Base-by-base conservation (phyloP, 2,888 invertebrate species). In the Synanthedon formicaeformis region DNA sequence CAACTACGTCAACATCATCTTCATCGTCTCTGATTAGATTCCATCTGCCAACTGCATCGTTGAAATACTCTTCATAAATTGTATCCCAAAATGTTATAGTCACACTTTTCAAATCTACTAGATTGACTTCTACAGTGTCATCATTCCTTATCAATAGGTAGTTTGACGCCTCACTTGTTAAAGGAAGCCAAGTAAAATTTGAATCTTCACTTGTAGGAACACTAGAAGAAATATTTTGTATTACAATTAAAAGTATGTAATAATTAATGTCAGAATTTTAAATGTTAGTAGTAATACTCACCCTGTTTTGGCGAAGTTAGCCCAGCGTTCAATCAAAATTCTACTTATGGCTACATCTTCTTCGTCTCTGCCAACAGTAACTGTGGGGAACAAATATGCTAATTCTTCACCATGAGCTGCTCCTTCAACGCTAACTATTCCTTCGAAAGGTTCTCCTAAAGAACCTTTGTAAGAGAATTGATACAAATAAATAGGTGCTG, bases 361-460 rank as follows among this genome's bases (percentile, higher is more conserved):
- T 3, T 53, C 52, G 23, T 63, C 51, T 41, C 61, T 56, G 14
- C 56, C 53, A 4, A 54, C 53, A n/a, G 60, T 55, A 23, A 59
- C 51, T 4, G 62, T 45, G 45, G 73, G 58, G 52, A 86, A 81
- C 55, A 84, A 61, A 57, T 83, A 84, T 5, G 77, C 76, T 50
- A 86, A 62, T 62, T 84, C 86, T 67, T 83, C 82, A 56, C 78
- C 73, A 40, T 86, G 86, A 11, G 71, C 75, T 27, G 83, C 77
- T 34, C 68, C 67, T 0, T 71, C 61, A 8, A 79, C 63, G 41
- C 58, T 55, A 11, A 81, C 8, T 13, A 79, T 75, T 14, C 75
- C 76, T 6, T 63, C 64, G 55, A 81, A 75, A 14, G 71, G 63
- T 55, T 67, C 63, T 48, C 80, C 81, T 45, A 81, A 62, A 11